Conservation (phyloP, 30 jellyfish, hydroid and myxozoan species). For the Hydractinia symbiolongicarpus region DNA sequence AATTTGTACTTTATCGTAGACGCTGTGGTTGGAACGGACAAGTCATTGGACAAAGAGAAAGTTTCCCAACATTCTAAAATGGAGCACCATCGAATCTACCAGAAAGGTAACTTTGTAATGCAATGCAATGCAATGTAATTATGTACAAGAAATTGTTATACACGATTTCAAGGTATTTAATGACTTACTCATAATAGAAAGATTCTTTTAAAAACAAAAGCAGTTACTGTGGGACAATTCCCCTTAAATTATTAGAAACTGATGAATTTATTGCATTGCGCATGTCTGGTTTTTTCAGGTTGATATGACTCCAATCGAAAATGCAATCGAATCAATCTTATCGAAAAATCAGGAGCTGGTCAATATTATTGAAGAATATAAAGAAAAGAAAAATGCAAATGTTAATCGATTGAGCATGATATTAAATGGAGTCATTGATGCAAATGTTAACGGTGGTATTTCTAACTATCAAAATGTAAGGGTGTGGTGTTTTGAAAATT, state of each 20-base stretch:
- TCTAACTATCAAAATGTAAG: constrained; percentile 85
- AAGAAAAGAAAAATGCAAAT: constrained; percentile 35
- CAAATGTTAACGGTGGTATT: constrained; percentile 96
- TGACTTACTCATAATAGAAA: too few relatives aligned
- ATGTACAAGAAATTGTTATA: too few relatives aligned
- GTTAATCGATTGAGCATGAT: constrained; percentile 91
- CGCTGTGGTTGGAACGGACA: constrained; percentile 92
- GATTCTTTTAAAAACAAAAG: too few relatives aligned
- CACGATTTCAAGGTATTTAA: too few relatives aligned
- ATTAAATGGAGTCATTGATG: constrained; percentile 92
- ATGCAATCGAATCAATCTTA: constrained; percentile 67
- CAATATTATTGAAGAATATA: constrained; percentile 36
- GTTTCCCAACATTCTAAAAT: constrained; percentile 70
- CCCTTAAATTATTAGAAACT: too few relatives aligned
- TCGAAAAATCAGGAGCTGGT: constrained; percentile 75
- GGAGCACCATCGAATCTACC: constrained; percentile 69
- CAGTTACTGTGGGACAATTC: too few relatives aligned
- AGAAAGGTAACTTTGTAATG: constrained; percentile 39
- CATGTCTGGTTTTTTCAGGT: constrained; percentile 31
- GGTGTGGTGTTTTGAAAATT: background rate
- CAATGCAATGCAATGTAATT: background rate
- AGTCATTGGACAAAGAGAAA: constrained; percentile 53
- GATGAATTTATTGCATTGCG: too few relatives aligned
- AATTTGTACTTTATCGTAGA: constrained; percentile 28
- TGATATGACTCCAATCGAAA: constrained; percentile 76